phyloP scores from a whole-genome alignment of 2,797 vertebrate genomes.

The Urocyon cinereoargenteus region DNA sequence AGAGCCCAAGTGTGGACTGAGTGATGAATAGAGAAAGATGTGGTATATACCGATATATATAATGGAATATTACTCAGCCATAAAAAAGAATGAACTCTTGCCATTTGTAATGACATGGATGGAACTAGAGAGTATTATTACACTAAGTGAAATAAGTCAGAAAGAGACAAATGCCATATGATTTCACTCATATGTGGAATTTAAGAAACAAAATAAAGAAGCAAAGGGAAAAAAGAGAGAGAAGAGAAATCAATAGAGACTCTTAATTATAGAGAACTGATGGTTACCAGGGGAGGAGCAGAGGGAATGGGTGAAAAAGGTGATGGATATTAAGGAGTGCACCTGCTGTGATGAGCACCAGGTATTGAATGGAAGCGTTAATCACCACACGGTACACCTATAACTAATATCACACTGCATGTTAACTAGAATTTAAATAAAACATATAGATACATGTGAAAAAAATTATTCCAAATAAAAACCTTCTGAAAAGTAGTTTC shows the following conservation, averaged over 20 bases:
- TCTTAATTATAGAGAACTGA: background rate
- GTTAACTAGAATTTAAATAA: background rate
- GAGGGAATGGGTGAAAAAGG: background rate
- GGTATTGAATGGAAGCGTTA: background rate
- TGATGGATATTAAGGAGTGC: background rate
- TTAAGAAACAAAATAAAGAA: background rate
- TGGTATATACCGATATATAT: background rate
- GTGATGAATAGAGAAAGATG: background rate
- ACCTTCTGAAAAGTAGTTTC: constrained; percentile 13
- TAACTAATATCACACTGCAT: background rate
- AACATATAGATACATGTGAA: background rate
- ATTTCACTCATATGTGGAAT: too few species aligned
- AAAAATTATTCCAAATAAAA: background rate
- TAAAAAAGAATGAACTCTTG: background rate
- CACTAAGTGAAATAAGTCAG: background rate
- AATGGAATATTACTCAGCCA: background rate
- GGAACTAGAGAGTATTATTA: background rate
- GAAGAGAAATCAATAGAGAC: background rate
- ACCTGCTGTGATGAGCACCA: background rate
- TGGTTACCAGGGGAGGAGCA: background rate
- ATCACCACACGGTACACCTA: background rate
- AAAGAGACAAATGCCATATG: background rate
- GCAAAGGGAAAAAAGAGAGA: background rate
- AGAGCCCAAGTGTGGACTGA: background rate
- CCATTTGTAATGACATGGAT: background rate